These are phyloP conservation scores for Ophthalmolycus amberensis DNA, from an alignment of 2,113 vertebrate genomes.

Conservation along the genomic window DNA sequence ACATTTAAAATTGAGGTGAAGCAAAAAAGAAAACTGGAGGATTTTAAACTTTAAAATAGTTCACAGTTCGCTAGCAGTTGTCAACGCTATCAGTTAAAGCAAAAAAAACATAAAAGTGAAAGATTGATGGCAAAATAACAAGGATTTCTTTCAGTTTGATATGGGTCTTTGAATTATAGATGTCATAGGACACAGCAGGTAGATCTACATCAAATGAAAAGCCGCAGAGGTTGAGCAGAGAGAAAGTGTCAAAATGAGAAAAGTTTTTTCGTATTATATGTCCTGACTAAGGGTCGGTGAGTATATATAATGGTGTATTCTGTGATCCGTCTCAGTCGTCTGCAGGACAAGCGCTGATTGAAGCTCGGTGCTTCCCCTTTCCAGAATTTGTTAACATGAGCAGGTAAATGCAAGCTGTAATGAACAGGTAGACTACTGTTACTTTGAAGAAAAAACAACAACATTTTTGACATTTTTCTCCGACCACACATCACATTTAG, in stretches of 20 bases:
- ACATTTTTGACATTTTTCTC: slow-evolving; percentile 28
- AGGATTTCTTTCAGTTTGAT: slow-evolving; percentile 15
- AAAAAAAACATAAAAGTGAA: neutral
- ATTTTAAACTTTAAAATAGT: neutral
- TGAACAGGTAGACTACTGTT: neutral
- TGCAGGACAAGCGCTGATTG: slow-evolving; percentile 20
- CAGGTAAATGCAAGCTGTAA: slow-evolving; percentile 5
- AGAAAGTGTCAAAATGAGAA: slow-evolving; percentile 33
- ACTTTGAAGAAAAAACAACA: slow-evolving; percentile 48
- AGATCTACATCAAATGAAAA: slow-evolving; percentile 19
- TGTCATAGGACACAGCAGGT: slow-evolving; percentile 32
- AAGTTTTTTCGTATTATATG: neutral
- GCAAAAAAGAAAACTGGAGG: neutral
- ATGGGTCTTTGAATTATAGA: slow-evolving; percentile 30
- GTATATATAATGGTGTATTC: slow-evolving; percentile 3
- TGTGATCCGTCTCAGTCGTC: neutral
- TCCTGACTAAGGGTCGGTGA: slow-evolving; percentile 19
- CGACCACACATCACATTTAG: slow-evolving; percentile 34
- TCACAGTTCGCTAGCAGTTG: neutral
- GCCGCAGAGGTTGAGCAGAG: neutral
- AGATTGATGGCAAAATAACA: neutral
- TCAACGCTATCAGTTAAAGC: neutral
- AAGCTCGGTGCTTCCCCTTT: neutral
- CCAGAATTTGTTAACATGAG: neutral
- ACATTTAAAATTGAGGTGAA: neutral